These are phyloP conservation scores for Platyrinchus mystaceus DNA, from an alignment of 2,797 vertebrate genomes.

Conservation along the genomic window DNA sequence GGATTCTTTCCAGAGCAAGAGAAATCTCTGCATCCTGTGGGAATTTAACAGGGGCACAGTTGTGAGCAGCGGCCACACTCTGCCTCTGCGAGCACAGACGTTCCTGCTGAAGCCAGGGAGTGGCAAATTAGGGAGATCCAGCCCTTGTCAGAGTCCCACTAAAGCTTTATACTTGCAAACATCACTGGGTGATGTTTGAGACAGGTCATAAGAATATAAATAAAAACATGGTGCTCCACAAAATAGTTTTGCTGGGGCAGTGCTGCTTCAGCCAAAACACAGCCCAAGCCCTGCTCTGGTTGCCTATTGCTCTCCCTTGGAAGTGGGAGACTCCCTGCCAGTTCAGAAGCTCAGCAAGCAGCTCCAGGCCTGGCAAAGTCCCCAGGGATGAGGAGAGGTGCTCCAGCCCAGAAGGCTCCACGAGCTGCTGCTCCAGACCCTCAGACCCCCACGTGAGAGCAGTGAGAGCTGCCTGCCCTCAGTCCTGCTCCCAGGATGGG, in stretches of 20 bases:
- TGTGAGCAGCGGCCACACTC: background rate
- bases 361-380: background rate
- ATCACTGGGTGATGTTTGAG: background rate
- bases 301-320: background rate
- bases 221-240: background rate
- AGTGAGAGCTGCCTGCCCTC: background rate
- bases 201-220: background rate
- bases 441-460: accelerated
- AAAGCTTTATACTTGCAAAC: background rate
- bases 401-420: background rate
- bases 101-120: background rate
- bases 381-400: background rate
- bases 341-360: background rate
- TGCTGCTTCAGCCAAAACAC: background rate
- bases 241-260: background rate
- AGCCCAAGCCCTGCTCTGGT: background rate
- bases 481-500: background rate
- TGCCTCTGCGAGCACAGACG: background rate
- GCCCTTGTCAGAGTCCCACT: background rate
- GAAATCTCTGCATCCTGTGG: background rate
- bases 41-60: background rate
- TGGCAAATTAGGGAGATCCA: background rate
- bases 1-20: background rate
- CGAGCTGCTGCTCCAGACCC: background rate
- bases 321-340: background rate